Evolutionary conservation across 2,113 vertebrate species (phyloP), one percentile per base, ranked within the genome.

Genomic region (Melanostigma gelatinosum): DNA sequence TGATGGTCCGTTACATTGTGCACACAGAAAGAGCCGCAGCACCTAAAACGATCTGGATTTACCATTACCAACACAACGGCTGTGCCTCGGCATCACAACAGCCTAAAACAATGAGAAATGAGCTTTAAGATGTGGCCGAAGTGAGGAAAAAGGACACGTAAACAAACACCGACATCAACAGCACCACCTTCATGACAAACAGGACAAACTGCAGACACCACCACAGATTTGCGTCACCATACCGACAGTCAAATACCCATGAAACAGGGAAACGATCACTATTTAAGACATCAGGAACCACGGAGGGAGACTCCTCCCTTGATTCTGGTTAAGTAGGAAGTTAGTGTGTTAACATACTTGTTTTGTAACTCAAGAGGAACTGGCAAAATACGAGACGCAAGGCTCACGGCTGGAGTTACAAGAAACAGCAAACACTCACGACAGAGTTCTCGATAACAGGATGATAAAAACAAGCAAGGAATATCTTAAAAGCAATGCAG

Each of bases 281-380:
- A 92, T 91, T 83, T 85, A 86, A 87, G 91, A 92, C 60, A 73
- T 78, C 20, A 38, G 78, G 6, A 77, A 46, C 57, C 74, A 76
- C 68, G 65, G 24, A 69, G 70, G 36, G 18, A 4, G 65, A 67
- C 29, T 58, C 55, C 6, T 40, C 20, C n/a, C 57, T 83, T 0
- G 10, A 73, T 61, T 81, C 78, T 3, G 69, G 44, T 36, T 10
- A 0, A 83, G 38, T 50, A 78, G 81, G 78, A 89, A 83, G 70
- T 90, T 80, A 86, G 77, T 79, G 85, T 88, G 72, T 85, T 75
- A 80, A 70, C 57, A 84, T 55, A 82, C 68, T 55, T 70, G 75
- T 83, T 86, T 79, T 52, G 68, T 48, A 58, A 85, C 72, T 85
- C 24, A 44, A 50, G 63, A 84, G 77, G 72, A 88, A 85, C 63